These are phyloP conservation scores for Brachylomia viminalis DNA, from an alignment of 2,888 invertebrate genomes.

Conservation along the genomic window DNA sequence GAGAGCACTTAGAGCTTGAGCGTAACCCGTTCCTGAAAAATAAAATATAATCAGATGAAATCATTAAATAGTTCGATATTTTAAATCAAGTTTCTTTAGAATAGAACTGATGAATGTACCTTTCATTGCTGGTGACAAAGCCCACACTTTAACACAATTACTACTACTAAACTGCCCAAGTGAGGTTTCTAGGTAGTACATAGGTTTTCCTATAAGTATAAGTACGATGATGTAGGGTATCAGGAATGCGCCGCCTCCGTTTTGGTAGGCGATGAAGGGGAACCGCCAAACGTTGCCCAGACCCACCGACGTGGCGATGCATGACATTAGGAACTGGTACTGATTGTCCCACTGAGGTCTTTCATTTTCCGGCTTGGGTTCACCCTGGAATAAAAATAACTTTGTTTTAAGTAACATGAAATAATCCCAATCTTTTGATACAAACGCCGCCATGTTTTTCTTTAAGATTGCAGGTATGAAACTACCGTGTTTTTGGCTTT, in stretches of 20 bases:
- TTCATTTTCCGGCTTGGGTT: conserved; percentile 60
- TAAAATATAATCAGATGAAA: too few relatives aligned
- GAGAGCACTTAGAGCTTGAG: conserved; percentile 91
- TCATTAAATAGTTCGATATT: neutral
- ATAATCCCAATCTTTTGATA: neutral
- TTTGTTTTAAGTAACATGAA: neutral
- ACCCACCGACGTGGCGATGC: conserved; percentile 93
- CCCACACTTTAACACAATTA: conserved; percentile 94
- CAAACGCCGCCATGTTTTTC: neutral
- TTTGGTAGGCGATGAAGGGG: conserved; percentile 91
- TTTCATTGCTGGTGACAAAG: conserved; percentile 93
- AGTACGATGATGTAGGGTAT: conserved; percentile 93
- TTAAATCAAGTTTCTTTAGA: conserved; percentile 5
- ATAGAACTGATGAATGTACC: conserved; percentile 84
- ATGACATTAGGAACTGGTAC: conserved; percentile 93
- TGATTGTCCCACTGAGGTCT: conserved; percentile 91
- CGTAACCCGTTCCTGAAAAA: conserved; percentile 92
- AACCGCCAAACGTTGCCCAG: conserved; percentile 93
- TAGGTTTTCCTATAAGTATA: conserved; percentile 93
- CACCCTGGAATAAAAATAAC: conserved; percentile 60
- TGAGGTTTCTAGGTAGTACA: conserved; percentile 96
- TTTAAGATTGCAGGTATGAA: neutral
- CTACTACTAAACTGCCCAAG: conserved; percentile 96
- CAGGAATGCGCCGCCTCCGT: conserved; percentile 94
- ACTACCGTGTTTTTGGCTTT: too few relatives aligned